Evolutionary conservation across 2,888 invertebrate genomes (phyloP), one percentile per base, ranked within the genome.

Genomic region (Tinea semifulvella): DNA sequence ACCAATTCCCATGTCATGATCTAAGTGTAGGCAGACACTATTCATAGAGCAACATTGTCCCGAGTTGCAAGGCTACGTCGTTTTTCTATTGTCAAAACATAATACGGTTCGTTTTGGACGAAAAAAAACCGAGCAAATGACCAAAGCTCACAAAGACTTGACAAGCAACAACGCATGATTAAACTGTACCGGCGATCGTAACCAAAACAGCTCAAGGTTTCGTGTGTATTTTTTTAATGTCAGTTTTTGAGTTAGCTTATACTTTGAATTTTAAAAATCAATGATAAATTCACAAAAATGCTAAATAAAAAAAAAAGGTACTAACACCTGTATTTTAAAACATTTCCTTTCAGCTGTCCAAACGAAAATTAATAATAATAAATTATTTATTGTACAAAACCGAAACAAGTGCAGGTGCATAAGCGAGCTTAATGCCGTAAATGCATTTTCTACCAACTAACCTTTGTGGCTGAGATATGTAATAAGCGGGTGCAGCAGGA

Each of bases 21-120:
- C 31, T 11, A 26, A 26, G 11, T 26, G 35, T 36, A 14, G 10
- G 8, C 10, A 36, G 36, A 36, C 5, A 3, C 36, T 36, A 36
- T 17, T 18, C 36, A 36, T 18, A 18, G 10, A n/a, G 8, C 7
- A 18, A 36, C 36, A 36, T 22, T 22, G 17, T 40, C 2, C 13
- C 7, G 10, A 40, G 40, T 22, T 52, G 56, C 58, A 59, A 66
- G 57, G 60, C 55, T 60, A 58, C 52, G 40, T 40, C n/a, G 10
- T 61, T 46, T 51, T 47, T 49, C 47, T 44, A 40, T 40, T 46
- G 43, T 46, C 28, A 48, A 43, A 49, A 49, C 46, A 48, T 49
- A 46, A 49, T 51, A 48, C 22, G 18, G 35, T 17, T 28, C 27
- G 19, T 43, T 43, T 43, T 36, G 36, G 36, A 42, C 39, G 3